Base-by-base conservation (phyloP, 2,113 vertebrate species). In the Gymnogyps californianus region DNA sequence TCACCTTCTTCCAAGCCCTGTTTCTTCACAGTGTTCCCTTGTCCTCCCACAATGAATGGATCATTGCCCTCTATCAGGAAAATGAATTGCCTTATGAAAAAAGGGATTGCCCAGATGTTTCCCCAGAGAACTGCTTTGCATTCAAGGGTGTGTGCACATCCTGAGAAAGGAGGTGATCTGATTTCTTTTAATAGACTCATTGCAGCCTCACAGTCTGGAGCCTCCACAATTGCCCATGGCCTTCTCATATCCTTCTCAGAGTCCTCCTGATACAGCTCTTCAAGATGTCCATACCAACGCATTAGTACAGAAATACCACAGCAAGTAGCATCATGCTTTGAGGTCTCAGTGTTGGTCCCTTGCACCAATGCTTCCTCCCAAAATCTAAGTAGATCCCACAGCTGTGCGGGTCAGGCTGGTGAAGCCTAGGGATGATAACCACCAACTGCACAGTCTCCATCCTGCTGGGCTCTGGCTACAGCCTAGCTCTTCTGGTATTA, bases 401-500 rank as follows among this genome's bases (percentile, higher is more conserved):
- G 40, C 49, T 92, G 21, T 65, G 31, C 1, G 3, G 22, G 31
- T 80, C 34, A 70, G 36, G 40, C 21, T 72, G 66, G 26, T 77
- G 76, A 87, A 83, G 54, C 44, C 42, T 3, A 0, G 51, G 32
- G 42, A 72, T 34, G 58, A 83, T 31, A 92, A 90, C 24, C 54
- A 90, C n/a, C 52, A 90, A 34, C 26, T 16, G 4, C 40, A 42
- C 21, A 57, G 51, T 19, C 47, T 79, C 42, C 21, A 38, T 72
- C 49, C 70, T 76, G 29, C 58, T 93, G 49, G 40, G 12, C 46
- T 90, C 52, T 76, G 34, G 32, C 57, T 52, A 46, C 44, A 84
- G 62, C n/a, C 38, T 57, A 44, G 31, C 89, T 97, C 90, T 94
- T 74, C 78, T 95, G 87, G 62, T 91, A 91, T 92, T 95, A 79